phyloP scores from a whole-genome alignment of 2,113 vertebrate species.

The Cinclus mexicanus region DNA sequence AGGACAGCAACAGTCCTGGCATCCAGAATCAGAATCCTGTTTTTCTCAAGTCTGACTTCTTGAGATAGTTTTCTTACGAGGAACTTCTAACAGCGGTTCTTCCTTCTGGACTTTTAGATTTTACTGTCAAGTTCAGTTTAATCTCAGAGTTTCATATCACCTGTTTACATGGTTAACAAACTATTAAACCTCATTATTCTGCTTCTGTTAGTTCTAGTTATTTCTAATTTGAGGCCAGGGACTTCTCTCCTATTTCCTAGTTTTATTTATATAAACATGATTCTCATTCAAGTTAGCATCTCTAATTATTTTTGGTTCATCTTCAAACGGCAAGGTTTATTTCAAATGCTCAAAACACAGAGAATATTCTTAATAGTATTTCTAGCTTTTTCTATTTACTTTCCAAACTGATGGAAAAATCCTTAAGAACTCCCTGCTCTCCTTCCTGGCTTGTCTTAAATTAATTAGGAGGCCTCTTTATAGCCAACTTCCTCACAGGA shows the following conservation, averaged over 20 bases:
- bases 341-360: background rate
- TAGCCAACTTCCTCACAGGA: slow-evolving; percentile 14
- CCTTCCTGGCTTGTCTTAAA: slow-evolving; percentile 21
- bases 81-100: background rate
- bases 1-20: background rate
- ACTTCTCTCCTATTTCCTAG: background rate
- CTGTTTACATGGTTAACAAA: background rate
- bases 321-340: background rate
- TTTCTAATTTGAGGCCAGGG: background rate
- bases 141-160: background rate
- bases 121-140: background rate
- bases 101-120: background rate
- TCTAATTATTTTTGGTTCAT: background rate
- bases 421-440: background rate
- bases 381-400: background rate
- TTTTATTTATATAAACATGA: background rate
- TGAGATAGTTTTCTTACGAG: background rate
- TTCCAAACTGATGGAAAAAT: background rate
- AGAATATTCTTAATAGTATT: background rate
- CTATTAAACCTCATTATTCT: background rate
- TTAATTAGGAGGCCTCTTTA: background rate
- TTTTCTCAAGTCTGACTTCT: background rate
- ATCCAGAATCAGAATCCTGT: background rate
- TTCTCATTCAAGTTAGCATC: background rate
- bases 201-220: background rate